phyloP scores from a whole-genome alignment of 1,140 invertebrate species.

The Anastrepha obliqua region DNA sequence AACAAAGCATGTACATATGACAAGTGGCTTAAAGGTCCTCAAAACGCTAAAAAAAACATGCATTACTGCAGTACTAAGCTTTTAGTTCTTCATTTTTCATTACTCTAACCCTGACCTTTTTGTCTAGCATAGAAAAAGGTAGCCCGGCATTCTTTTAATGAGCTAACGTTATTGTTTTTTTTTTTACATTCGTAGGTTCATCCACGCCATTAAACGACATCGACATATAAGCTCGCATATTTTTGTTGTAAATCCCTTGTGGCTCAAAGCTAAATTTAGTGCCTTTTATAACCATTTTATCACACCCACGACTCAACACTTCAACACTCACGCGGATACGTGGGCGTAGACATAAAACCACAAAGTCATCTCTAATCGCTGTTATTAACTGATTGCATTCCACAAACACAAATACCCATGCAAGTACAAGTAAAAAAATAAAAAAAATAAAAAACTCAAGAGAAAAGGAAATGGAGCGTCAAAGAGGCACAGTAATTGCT shows the following conservation, averaged over 20 bases:
- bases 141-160: too few relatives aligned
- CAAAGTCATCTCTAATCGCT: constrained; percentile 47
- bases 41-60: too few relatives aligned
- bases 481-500: constrained; percentile 29
- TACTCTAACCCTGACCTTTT: too few relatives aligned
- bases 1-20: too few relatives aligned
- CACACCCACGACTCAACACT: constrained; percentile 33
- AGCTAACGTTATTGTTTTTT: too few relatives aligned
- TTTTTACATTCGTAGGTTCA: not conserved
- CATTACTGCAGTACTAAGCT: too few relatives aligned
- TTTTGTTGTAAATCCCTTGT: not conserved
- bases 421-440: not conserved
- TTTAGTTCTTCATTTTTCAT: too few relatives aligned
- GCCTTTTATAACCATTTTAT: constrained; percentile 43
- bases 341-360: constrained; percentile 24
- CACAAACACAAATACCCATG: not conserved
- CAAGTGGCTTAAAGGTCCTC: too few relatives aligned
- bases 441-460: not conserved
- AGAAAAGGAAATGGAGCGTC: not conserved
- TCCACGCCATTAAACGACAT: not conserved
- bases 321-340: constrained; percentile 28
- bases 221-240: not conserved
- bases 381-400: constrained; percentile 48
- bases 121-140: too few relatives aligned
- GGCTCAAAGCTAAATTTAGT: not conserved